These are phyloP conservation scores for Drosophila ustulata DNA, from an alignment of 2,888 invertebrate species.

Conservation along the genomic window DNA sequence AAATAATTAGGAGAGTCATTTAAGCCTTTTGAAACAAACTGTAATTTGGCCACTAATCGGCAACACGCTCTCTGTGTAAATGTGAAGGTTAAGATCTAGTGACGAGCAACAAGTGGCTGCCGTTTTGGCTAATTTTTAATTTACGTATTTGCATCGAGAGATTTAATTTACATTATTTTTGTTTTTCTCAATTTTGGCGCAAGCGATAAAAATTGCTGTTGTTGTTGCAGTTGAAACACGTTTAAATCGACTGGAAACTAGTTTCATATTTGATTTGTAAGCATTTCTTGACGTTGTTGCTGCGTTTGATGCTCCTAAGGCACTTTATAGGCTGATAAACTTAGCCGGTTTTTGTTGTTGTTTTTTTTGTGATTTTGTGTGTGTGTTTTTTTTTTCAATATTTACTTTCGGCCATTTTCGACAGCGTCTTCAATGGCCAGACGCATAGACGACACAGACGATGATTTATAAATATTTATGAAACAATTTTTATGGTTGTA, in stretches of 20 bases:
- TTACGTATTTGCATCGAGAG: constrained; percentile 58
- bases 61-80: constrained; percentile 40
- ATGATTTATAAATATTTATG: constrained; percentile 72
- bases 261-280: constrained; percentile 62
- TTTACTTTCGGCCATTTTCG: constrained; percentile 36
- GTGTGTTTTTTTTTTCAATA: constrained; percentile 9
- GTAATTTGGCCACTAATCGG: constrained; percentile 20
- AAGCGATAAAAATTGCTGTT: constrained; percentile 25
- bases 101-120: constrained; percentile 25
- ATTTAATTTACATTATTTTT: constrained; percentile 62
- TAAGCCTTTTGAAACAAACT: constrained; percentile 16
- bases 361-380: constrained; percentile 10
- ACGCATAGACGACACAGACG: constrained; percentile 51
- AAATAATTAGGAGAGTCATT: constrained; percentile 30
- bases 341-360: constrained; percentile 49
- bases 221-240: constrained; percentile 52
- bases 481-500: constrained; percentile 63
- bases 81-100: constrained; percentile 60
- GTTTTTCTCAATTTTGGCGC: constrained; percentile 23
- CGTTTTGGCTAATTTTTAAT: constrained; percentile 66
- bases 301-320: constrained; percentile 41
- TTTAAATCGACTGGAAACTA: constrained; percentile 59
- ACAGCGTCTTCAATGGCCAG: constrained; percentile 32
- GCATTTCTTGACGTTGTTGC: constrained; percentile 27
- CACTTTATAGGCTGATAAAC: constrained; percentile 58